Evolutionary conservation across 2,888 invertebrate species (phyloP), one percentile per base, ranked within the genome.

Genomic region (Drosophila incognita): DNA sequence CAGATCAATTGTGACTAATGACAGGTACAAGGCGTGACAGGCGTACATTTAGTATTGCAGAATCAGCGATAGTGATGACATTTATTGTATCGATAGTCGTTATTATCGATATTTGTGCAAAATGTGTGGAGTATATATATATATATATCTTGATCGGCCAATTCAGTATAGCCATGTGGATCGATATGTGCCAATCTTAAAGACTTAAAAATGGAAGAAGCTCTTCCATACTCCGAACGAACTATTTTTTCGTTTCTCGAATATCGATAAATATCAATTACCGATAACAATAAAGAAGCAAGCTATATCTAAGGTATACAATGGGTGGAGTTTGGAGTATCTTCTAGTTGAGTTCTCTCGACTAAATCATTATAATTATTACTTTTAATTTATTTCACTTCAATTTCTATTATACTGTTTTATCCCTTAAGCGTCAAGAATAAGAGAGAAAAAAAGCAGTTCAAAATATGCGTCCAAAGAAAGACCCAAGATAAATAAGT

Each of bases 1-100:
- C 13, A 35, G 49, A 53, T 38, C 51, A 49, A 38, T 54, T 62
- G 60, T 18, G 48, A 11, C 51, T 74, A 76, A 65, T 76, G 56
- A 5, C 56, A 11, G 24, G 18, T 24, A 18, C 27, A 36, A 8
- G 35, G 5, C 36, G 10, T 13, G 27, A 13, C 21, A 21, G 1
- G 8, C n/a, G 13, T 38, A n/a, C 27, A 27, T 18, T 18, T 36
- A 54, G 24, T 24, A 18, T 54, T 18, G 24, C 18, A 35, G 11
- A 52, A 24, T 54, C 35, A 24, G 24, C 11, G 18, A 18, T 36
- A 7, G 18, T 7, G 5, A 15, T 10, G 21, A 53, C 24, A 18
- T 35, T 35, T 10, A 24, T 24, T 15, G 8, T 5, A 35, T 5
- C 15, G 24, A 53, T 53, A 21, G 21, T 21, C 10, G 13, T 15